phyloP scores from a whole-genome alignment of 2,888 invertebrate species.

The Pogonocherus hispidulus region DNA sequence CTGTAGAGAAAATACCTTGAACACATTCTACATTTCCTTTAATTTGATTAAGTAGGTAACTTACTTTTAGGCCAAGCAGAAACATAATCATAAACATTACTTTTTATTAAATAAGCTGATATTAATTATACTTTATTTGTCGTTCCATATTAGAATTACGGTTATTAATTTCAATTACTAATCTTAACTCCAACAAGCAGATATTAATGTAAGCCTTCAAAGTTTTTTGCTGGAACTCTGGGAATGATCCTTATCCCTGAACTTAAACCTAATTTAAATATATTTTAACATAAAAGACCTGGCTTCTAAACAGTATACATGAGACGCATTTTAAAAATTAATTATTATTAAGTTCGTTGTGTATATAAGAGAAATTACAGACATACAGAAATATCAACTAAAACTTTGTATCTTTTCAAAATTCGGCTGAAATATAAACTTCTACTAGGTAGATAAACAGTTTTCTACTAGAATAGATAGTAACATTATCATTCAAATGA shows the following conservation, averaged over 20 bases:
- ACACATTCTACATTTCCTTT: background rate
- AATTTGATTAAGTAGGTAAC: background rate
- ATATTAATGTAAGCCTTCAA: background rate
- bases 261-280: background rate
- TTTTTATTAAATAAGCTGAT: slow-evolving; percentile 7
- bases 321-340: too few species aligned
- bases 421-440: too few species aligned
- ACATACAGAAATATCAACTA: too few species aligned
- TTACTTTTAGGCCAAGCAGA: background rate
- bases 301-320: too few species aligned
- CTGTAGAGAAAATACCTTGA: too few species aligned
- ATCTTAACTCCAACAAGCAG: background rate
- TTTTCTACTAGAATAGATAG: too few species aligned
- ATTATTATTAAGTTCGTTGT: too few species aligned
- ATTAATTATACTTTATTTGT: slow-evolving; percentile 12
- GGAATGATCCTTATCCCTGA: background rate
- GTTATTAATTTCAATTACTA: slow-evolving; percentile 11
- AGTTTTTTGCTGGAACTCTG: background rate
- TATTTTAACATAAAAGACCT: too few species aligned
- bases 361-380: too few species aligned
- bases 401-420: too few species aligned
- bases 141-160: background rate
- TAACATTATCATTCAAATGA: too few species aligned
- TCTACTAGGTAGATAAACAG: too few species aligned
- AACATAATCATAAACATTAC: background rate